Percentiles rank a stretch among this genome's conserved stretches.
These are phyloP conservation scores for Penaeus indicus DNA, from an alignment of 1,140 invertebrate genomes.

Conservation along the genomic window DNA sequence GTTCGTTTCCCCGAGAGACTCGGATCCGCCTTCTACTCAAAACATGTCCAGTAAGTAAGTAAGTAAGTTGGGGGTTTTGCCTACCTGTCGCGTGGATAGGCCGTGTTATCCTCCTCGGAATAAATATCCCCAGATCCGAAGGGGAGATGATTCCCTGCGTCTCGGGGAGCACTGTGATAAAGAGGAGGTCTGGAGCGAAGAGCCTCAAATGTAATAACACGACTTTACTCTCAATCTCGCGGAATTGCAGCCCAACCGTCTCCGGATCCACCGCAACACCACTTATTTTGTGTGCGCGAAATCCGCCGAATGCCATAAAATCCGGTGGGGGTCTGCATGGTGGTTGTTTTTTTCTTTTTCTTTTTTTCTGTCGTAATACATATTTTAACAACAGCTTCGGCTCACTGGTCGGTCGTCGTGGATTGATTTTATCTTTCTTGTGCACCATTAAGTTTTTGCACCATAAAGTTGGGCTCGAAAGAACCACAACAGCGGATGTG, in stretches of 20 bases:
- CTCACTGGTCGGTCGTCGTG: neutral
- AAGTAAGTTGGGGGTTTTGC: too few species aligned
- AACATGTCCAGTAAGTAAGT: too few species aligned
- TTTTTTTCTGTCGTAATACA: neutral
- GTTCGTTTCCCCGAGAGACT: too few species aligned
- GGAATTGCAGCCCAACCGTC: conserved; percentile 50
- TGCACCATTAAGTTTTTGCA: conserved; percentile 41
- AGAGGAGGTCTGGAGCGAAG: conserved; percentile 31
- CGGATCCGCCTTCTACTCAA: too few species aligned
- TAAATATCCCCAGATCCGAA: conserved; percentile 19
- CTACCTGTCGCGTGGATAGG: too few species aligned
- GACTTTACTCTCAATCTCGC: conserved; percentile 62
- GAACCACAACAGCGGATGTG: neutral
- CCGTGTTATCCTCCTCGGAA: neutral
- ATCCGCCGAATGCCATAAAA: conserved; percentile 57
- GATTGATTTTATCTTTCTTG: conserved; percentile 42
- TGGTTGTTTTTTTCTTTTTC: neutral
- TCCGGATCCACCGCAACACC: conserved; percentile 43
- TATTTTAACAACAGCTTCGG: conserved; percentile 12
- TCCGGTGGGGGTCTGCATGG: neutral
- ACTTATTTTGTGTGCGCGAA: conserved; percentile 44
- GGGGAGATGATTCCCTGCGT: too few species aligned
- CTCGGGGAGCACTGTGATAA: neutral
- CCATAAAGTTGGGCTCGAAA: conserved; percentile 24
- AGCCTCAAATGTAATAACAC: conserved; percentile 58